Base-by-base conservation (phyloP, 2,888 invertebrate genomes). In the Coenonympha glycerion region DNA sequence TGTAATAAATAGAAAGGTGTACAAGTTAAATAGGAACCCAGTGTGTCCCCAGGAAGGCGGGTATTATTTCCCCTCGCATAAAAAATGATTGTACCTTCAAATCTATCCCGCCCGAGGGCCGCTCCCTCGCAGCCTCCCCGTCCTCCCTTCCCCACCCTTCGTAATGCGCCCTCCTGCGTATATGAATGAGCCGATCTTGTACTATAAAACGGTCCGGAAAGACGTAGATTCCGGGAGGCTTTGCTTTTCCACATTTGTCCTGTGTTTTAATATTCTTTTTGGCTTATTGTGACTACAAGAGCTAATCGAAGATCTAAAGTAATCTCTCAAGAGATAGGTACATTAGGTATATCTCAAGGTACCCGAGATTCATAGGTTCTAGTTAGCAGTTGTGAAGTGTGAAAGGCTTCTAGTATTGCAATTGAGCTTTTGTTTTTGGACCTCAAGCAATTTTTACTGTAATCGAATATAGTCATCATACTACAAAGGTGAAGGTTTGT, bases 1-100 rank as follows among this genome's bases (percentile, higher is more conserved):
- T 19, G 36, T 19, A 41, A 22, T 8, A 15, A 51, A 21, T 24
- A 24, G 47, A 36, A 30, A 31, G 33, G n/a, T n/a, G n/a, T n/a
- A 18, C 9, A 19, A 21, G 26, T 8, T n/a, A 26, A 22, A 18
- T 3, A 22, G 26, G 21, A n/a, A 1, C 66, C 49, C 60, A 53
- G 65, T 74, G 70, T 76, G 60, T 55, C 56, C 30, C 56, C 51
- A 45, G 33, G 67, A 50, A 55, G 39, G 57, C 57, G 60, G 64
- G 64, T 69, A 66, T 75, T 73, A 73, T 74, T 76, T 79, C 85
- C 83, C 85, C 83, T 82, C 84, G 79, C 81, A 85, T 87, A 87
- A 87, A 87, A 87, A 86, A 85, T 86, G 85, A 87, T 87, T 83
- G 85, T 84, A 84, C 86, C 86, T 84, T 84, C 83, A 84, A 86